Evolutionary conservation across 2,797 vertebrate species (phyloP).

Genomic region (Hydrolagus colliei): DNA sequence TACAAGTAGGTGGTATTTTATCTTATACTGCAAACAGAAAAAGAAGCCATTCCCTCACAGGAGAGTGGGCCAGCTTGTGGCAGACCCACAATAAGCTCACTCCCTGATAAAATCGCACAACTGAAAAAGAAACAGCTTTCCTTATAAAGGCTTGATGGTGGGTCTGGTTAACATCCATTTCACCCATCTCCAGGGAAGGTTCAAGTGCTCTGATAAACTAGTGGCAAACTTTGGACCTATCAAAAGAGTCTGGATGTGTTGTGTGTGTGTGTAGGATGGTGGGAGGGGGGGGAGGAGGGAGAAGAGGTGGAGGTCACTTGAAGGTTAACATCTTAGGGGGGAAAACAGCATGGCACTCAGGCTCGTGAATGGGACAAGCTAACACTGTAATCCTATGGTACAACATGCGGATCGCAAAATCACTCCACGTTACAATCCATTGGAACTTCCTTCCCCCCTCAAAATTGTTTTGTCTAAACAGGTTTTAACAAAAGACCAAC

Average conservation of each 20-base stretch:
- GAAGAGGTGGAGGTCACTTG: conserved; percentile 15
- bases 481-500: no score
- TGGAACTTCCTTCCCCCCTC: no score
- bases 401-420: not conserved
- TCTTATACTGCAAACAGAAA: not conserved
- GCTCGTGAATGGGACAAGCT: not conserved
- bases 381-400: not conserved
- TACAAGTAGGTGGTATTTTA: not conserved
- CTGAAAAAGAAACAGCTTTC: conserved; percentile 49
- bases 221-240: not conserved
- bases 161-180: conserved; percentile 45
- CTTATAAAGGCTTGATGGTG: conserved; percentile 48
- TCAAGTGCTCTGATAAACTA: conserved; percentile 25
- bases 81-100: conserved; percentile 34
- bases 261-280: not conserved
- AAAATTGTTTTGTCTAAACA: no score
- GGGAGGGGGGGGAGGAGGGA: not conserved
- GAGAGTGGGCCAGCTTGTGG: conserved; percentile 26
- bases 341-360: not conserved
- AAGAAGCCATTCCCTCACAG: not conserved
- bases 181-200: conserved; percentile 31
- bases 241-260: not conserved
- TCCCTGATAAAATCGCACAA: conserved; percentile 44
- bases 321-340: conserved; percentile 5
- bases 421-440: no score